These are phyloP conservation scores for Taenaris catops DNA, from an alignment of 2,888 invertebrate genomes.

Conservation along the genomic window DNA sequence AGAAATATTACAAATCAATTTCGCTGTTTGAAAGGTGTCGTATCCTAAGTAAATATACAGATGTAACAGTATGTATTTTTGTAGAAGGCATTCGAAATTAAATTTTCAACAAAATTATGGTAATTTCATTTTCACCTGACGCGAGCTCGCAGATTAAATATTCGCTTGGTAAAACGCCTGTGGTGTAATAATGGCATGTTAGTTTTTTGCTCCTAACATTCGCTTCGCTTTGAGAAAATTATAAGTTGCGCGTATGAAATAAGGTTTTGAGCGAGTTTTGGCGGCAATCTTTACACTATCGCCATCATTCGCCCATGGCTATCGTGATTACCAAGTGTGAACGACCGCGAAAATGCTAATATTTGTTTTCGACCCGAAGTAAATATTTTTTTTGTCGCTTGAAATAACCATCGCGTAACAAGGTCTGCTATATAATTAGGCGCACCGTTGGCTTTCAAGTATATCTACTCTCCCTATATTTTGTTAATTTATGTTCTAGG, in stretches of 20 bases:
- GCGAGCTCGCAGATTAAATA: constrained; percentile 8
- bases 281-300: constrained; percentile 55
- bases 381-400: constrained; percentile 38
- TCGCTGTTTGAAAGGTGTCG: no score
- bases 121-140: constrained; percentile 27
- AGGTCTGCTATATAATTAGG: constrained; percentile 52
- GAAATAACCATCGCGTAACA: constrained; percentile 50
- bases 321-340: constrained; percentile 34
- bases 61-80: constrained; percentile 48
- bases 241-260: constrained; percentile 45
- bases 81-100: constrained; percentile 46
- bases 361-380: constrained; percentile 62
- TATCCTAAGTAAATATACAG: constrained; percentile 6
- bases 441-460: no score
- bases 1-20: no score
- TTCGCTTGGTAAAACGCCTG: constrained; percentile 14
- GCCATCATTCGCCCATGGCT: constrained; percentile 29
- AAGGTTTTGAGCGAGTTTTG: constrained; percentile 39
- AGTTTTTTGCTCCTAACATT: constrained; percentile 44
- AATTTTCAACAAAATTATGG: constrained; percentile 35
- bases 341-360: constrained; percentile 59
- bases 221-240: constrained; percentile 48
- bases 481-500: no score
- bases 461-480: no score
- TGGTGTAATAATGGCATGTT: constrained; percentile 18